Evolutionary conservation across 2,113 vertebrate species (phyloP).

Genomic region (Thomomys bottae): DNA sequence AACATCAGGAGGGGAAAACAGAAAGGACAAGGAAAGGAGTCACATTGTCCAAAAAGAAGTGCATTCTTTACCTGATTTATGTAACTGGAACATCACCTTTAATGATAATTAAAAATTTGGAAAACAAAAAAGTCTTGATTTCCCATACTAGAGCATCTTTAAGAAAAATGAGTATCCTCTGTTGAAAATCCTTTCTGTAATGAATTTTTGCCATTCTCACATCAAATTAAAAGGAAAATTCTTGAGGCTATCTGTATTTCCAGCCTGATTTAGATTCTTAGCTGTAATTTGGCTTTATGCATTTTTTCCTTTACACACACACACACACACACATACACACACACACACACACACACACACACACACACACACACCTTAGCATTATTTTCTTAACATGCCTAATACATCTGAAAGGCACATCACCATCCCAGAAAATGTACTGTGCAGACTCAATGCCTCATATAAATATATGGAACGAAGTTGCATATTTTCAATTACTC

Average conservation of each 20-base stretch:
- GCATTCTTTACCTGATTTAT: too few species aligned
- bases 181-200: slow-evolving; percentile 48
- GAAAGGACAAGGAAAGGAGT: too few species aligned
- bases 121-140: background rate
- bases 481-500: slow-evolving; percentile 76
- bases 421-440: slow-evolving; percentile 67
- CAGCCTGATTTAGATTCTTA: slow-evolving; percentile 10
- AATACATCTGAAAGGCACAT: slow-evolving; percentile 68
- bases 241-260: slow-evolving; percentile 26
- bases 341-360: background rate
- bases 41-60: too few species aligned
- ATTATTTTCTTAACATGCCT: slow-evolving; percentile 51
- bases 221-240: slow-evolving; percentile 55
- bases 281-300: slow-evolving; percentile 44
- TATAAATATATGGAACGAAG: slow-evolving; percentile 73
- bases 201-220: slow-evolving; percentile 35
- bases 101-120: too few species aligned
- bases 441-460: slow-evolving; percentile 62
- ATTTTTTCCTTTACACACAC: slow-evolving; percentile 27
- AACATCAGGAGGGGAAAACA: too few species aligned
- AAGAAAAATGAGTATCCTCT: background rate
- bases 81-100: too few species aligned
- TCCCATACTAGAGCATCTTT: background rate
- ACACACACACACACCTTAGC: background rate
- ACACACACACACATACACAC: background rate